Percentiles rank a stretch among this genome's conserved stretches.
Conservation (phyloP, 2,797 vertebrate species). For the Enteromius unitaeniatus region DNA sequence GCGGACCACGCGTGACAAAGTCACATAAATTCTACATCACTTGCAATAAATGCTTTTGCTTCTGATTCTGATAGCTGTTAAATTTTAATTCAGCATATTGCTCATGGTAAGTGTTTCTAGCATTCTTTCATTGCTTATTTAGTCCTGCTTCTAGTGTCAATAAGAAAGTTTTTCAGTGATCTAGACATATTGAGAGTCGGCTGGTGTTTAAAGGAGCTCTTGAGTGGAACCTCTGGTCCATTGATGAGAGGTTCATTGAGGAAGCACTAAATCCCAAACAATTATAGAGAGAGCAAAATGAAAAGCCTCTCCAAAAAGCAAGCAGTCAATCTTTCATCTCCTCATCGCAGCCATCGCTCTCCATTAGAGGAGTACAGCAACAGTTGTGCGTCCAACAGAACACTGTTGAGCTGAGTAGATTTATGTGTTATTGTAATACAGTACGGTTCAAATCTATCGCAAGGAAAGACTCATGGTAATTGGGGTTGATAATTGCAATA, state of each 20-base stretch:
- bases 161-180: slow-evolving; percentile 12
- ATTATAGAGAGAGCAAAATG: slow-evolving; percentile 13
- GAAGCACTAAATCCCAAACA: slow-evolving; percentile 14
- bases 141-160: background rate
- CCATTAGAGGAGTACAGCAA: slow-evolving; percentile 23
- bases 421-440: slow-evolving; percentile 23
- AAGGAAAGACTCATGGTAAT: slow-evolving; percentile 32
- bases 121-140: slow-evolving; percentile 4
- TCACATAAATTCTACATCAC: background rate
- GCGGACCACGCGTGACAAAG: too few species aligned
- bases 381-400: background rate
- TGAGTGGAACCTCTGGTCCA: slow-evolving; percentile 7
- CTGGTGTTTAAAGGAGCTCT: slow-evolving; percentile 1
- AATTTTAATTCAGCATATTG: slow-evolving; percentile 3
- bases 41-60: background rate
- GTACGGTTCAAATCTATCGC: slow-evolving; percentile 2
- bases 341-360: slow-evolving; percentile 24
- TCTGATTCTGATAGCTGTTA: background rate
- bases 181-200: slow-evolving; percentile 12
- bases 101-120: background rate
- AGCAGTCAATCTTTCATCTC: slow-evolving; percentile 30
- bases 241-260: slow-evolving; percentile 17
- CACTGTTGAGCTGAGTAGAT: slow-evolving; percentile 29
- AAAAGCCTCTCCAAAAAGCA: slow-evolving; percentile 18
- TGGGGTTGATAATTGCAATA: slow-evolving; percentile 21